Evolutionary conservation across 30 jellyfish, hydroid and myxozoan species (phyloP).

Genomic region (Hydra vulgaris): DNA sequence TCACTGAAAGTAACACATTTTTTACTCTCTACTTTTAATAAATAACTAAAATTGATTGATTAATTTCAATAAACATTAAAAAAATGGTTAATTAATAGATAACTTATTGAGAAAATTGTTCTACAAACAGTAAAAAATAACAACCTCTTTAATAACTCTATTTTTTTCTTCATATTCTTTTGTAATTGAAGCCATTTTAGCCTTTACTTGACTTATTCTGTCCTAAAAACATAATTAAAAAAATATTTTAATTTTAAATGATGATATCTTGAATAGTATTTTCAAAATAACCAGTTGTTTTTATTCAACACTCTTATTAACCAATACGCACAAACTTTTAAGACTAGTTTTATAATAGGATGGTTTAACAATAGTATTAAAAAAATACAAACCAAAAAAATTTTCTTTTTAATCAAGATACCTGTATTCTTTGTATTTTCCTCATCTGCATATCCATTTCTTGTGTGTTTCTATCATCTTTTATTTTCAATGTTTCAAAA

Average conservation of each 20-base stretch:
- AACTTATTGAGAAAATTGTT: background rate
- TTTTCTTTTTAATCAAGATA: background rate
- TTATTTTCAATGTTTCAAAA: constrained; percentile 68
- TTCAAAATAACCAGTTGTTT: background rate
- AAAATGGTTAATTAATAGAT: too few relatives aligned
- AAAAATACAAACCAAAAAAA: background rate
- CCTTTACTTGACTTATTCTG: constrained; percentile 58
- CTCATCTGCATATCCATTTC: constrained; percentile 93
- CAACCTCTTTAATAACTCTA: constrained; percentile 67
- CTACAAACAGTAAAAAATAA: background rate
- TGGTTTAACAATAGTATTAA: too few relatives aligned
- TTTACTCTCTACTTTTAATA: too few relatives aligned
- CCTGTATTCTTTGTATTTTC: constrained; percentile 82
- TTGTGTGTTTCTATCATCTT: constrained; percentile 81
- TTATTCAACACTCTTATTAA: background rate
- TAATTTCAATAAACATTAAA: background rate
- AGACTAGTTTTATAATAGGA: too few relatives aligned
- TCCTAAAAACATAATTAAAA: constrained; percentile 34
- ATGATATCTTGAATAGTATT: background rate
- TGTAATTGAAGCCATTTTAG: constrained; percentile 74
- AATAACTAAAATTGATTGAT: background rate
- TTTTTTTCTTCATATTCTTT: constrained; percentile 87
- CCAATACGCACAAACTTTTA: too few relatives aligned
- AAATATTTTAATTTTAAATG: background rate
- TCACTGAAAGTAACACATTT: background rate